phyloP scores from a whole-genome alignment of 2,797 vertebrate species.

The Heteromormyrus szaboi region DNA sequence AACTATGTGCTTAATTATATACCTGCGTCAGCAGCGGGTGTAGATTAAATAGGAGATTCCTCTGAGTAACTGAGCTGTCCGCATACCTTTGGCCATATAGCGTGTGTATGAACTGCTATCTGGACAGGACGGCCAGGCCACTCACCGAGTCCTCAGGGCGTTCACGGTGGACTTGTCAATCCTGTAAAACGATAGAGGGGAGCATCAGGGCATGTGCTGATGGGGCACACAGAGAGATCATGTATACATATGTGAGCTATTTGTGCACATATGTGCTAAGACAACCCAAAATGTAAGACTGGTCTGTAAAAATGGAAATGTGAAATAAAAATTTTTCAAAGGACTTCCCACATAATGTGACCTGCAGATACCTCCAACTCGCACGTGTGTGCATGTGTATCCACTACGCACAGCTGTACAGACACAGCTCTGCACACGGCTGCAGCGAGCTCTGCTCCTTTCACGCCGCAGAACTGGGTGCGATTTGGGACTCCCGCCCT shows the following conservation, averaged over 20 bases:
- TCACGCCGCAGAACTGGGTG: not conserved
- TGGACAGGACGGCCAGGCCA: slow-evolving; percentile 17
- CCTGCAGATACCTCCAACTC: not conserved
- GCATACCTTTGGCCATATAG: not conserved
- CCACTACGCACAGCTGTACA: not conserved
- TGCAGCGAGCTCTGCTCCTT: not conserved
- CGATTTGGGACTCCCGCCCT: not conserved
- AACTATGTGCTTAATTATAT: not conserved
- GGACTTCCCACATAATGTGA: not conserved
- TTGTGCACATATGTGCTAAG: not conserved
- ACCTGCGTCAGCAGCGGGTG: not conserved
- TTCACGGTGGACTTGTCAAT: slow-evolving; percentile 86
- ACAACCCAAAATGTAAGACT: not conserved
- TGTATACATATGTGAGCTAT: not conserved
- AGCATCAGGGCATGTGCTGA: slow-evolving; percentile 1
- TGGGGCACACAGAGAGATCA: not conserved
- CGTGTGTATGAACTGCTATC: not conserved
- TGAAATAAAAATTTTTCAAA: not conserved
- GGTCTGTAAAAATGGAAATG: not conserved
- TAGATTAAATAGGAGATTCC: not conserved
- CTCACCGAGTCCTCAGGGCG: slow-evolving; percentile 85
- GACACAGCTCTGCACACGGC: not conserved
- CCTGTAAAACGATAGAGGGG: slow-evolving; percentile 63
- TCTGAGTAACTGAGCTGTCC: not conserved
- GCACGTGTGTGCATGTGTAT: not conserved